These are phyloP conservation scores for Folsomia manolachei DNA, from an alignment of 2,888 invertebrate genomes.

Conservation along the genomic window DNA sequence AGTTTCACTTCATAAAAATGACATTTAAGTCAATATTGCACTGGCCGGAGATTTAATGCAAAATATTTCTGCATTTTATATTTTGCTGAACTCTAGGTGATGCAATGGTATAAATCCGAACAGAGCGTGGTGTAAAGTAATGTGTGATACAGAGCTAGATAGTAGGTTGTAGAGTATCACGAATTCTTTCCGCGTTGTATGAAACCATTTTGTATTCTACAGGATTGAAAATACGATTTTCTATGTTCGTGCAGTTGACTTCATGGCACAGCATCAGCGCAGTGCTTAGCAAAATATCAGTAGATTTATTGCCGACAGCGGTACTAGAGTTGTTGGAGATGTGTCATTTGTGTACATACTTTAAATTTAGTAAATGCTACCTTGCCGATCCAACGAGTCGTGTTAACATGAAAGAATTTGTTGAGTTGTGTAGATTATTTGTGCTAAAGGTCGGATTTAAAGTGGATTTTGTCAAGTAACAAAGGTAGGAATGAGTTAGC, in stretches of 20 bases:
- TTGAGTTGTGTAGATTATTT: not conserved
- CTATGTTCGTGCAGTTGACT: no score
- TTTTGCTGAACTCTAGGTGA: no score
- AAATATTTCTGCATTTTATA: no score
- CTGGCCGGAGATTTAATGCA: no score
- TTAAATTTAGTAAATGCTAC: not conserved
- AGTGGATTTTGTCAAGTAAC: not conserved
- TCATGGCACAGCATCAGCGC: not conserved
- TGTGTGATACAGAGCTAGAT: no score
- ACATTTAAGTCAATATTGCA: no score
- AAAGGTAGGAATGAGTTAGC: not conserved
- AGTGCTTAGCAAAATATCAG: constrained; percentile 10
- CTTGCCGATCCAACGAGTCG: no score
- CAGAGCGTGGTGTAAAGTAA: no score
- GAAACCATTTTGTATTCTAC: not conserved
- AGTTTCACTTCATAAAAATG: no score
- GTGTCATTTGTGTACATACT: constrained; percentile 1
- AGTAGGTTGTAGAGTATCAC: not conserved
- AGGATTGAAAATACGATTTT: not conserved
- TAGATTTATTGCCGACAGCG: constrained; percentile 16
- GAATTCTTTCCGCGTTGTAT: not conserved
- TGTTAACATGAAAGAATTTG: constrained; percentile 5
- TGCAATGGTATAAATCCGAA: no score
- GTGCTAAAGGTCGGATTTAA: not conserved
- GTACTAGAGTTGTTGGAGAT: not conserved